A percentile compares a stretch with the other conserved stretches of the same genome.
phyloP scores from a whole-genome alignment of 1,140 invertebrate species.

The Drosophila ogumai region DNA sequence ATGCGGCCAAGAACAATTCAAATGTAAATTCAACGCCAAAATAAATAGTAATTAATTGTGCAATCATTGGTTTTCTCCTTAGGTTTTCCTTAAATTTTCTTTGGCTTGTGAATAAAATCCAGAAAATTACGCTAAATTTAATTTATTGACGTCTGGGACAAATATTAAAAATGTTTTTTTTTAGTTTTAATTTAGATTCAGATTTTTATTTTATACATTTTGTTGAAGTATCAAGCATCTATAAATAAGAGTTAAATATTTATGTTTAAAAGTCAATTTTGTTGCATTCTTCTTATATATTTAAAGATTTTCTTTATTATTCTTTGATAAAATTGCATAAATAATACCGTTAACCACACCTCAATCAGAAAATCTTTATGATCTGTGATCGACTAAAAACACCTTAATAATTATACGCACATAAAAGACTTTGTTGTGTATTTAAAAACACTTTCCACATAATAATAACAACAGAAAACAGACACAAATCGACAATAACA shows the following conservation, averaged over 20 bases:
- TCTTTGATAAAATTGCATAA: background rate
- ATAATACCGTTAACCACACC: background rate
- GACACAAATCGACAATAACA: slow-evolving; percentile 61
- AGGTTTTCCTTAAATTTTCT: slow-evolving; percentile 8
- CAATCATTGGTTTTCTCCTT: slow-evolving; percentile 3
- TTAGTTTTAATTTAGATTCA: background rate
- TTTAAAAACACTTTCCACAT: slow-evolving; percentile 23
- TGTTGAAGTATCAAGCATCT: background rate
- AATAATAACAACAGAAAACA: slow-evolving; percentile 22
- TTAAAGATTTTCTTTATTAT: background rate
- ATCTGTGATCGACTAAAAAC: slow-evolving; percentile 27
- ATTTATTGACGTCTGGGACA: slow-evolving; percentile 40
- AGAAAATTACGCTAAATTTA: slow-evolving; percentile 12
- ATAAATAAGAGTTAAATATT: background rate
- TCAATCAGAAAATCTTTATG: background rate
- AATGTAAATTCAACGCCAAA: slow-evolving; percentile 35
- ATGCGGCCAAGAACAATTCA: slow-evolving; percentile 10
- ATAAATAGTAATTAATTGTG: slow-evolving; percentile 34
- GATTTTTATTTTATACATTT: background rate
- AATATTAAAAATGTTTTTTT: slow-evolving; percentile 20
- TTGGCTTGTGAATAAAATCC: background rate
- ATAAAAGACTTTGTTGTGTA: slow-evolving; percentile 35
- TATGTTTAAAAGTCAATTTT: background rate
- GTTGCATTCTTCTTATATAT: background rate
- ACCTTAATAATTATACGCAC: slow-evolving; percentile 53